Evolutionary conservation across 2,113 vertebrate species (phyloP).

Genomic region (Campylomormyrus tamandua): DNA sequence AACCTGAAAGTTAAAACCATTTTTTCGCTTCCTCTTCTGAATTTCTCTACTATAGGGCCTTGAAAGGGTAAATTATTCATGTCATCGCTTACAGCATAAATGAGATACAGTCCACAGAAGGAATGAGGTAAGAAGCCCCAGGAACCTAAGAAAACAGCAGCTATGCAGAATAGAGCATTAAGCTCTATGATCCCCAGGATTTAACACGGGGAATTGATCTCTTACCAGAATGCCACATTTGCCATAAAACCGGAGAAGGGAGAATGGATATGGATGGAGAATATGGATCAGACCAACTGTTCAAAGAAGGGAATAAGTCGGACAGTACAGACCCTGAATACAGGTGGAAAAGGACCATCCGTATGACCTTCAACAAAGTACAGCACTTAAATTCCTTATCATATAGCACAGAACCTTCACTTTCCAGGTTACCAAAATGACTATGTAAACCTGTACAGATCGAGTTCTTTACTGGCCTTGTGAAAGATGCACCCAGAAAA

Average conservation of each 20-base stretch:
- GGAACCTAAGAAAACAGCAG: not conserved
- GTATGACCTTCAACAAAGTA: not conserved
- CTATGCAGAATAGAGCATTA: conserved; percentile 11
- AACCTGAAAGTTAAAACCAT: conserved; percentile 27
- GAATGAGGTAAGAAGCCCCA: not conserved
- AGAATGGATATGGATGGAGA: not conserved
- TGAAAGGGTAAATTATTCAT: conserved; percentile 52
- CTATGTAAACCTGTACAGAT: not conserved
- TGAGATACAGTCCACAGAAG: conserved; percentile 42
- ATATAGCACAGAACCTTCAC: not conserved
- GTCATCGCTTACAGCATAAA: conserved; percentile 42
- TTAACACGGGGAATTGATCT: conserved; percentile 26
- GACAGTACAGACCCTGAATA: not conserved
- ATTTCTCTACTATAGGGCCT: conserved; percentile 26
- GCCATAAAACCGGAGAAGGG: not conserved
- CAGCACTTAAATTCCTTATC: not conserved
- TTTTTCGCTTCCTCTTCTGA: conserved; percentile 36
- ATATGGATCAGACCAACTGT: not conserved
- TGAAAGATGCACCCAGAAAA: not conserved
- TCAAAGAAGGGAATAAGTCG: not conserved
- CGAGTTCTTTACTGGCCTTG: not conserved
- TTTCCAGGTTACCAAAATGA: not conserved
- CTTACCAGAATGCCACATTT: not conserved
- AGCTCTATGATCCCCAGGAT: conserved; percentile 18
- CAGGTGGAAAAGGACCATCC: not conserved